These are phyloP conservation scores for Melanaphis sacchari DNA, from an alignment of 1,140 invertebrate species.

Conservation along the genomic window DNA sequence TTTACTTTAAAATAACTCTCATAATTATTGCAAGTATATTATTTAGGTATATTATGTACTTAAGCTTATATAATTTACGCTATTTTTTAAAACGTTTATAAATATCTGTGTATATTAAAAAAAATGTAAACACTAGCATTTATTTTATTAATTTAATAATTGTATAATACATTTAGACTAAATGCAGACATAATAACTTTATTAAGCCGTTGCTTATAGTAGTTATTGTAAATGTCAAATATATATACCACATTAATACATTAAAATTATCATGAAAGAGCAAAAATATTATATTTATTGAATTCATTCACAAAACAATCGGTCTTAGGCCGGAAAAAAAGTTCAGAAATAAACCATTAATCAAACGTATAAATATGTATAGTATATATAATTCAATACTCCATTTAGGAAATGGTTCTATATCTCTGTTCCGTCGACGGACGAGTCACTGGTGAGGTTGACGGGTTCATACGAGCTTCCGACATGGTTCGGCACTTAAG, in stretches of 20 bases:
- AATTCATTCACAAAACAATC: constrained; percentile 20
- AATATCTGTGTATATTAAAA: not conserved
- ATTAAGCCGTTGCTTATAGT: not conserved
- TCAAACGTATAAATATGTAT: constrained; percentile 13
- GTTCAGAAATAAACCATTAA: constrained; percentile 42
- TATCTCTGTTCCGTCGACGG: not conserved
- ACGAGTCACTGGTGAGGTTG: constrained; percentile 9
- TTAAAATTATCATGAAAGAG: not conserved
- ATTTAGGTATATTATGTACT: not conserved
- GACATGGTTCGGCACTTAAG: constrained; percentile 55
- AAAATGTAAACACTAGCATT: not conserved
- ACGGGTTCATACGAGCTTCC: constrained; percentile 23
- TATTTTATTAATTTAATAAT: not conserved
- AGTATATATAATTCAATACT: not conserved
- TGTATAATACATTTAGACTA: not conserved
- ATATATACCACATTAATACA: not conserved
- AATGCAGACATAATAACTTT: not conserved
- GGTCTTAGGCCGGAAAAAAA: constrained; percentile 22
- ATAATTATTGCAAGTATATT: not conserved
- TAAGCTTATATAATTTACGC: no score
- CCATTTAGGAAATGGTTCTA: constrained; percentile 44
- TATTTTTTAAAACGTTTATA: not conserved
- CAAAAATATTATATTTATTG: not conserved
- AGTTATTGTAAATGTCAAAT: not conserved
- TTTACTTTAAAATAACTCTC: not conserved